Evolutionary conservation across 2,888 invertebrate genomes (phyloP).

Genomic region (Pterostichus madidus): DNA sequence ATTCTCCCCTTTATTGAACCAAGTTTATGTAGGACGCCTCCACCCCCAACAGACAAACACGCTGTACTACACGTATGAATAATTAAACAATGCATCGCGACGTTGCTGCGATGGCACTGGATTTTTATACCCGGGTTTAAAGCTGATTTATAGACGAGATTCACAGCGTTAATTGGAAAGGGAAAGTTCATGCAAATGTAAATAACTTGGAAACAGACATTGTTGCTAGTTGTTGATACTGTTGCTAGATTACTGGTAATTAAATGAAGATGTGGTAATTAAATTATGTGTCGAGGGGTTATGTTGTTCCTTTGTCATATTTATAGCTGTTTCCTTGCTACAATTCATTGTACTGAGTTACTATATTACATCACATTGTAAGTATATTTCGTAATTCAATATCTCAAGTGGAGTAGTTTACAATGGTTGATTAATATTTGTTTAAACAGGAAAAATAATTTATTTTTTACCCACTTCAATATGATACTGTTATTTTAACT

Average conservation of each 20-base stretch:
- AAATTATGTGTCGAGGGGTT: neutral
- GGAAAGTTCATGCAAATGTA: neutral
- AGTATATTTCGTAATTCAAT: too few species aligned
- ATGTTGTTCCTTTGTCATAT: neutral
- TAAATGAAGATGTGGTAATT: constrained; percentile 16
- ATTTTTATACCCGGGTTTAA: neutral
- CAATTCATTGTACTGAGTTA: neutral
- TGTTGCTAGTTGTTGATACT: neutral
- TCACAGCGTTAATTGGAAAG: neutral
- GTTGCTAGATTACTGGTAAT: constrained; percentile 2
- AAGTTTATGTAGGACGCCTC: constrained; percentile 5
- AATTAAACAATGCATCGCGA: constrained; percentile 3
- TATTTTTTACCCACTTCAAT: too few species aligned
- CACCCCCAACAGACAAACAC: constrained; percentile 9
- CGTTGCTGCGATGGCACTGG: neutral
- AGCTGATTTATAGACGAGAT: constrained; percentile 11
- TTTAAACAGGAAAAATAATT: too few species aligned
- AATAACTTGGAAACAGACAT: neutral
- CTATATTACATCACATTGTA: too few species aligned
- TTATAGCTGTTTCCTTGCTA: neutral
- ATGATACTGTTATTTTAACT: too few species aligned
- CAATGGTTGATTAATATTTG: too few species aligned
- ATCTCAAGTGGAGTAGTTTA: too few species aligned
- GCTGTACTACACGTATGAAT: constrained; percentile 13
- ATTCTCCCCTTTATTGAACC: constrained; percentile 8